These are phyloP conservation scores for Platysteira castanea DNA, from an alignment of 2,113 vertebrate genomes.

Conservation along the genomic window DNA sequence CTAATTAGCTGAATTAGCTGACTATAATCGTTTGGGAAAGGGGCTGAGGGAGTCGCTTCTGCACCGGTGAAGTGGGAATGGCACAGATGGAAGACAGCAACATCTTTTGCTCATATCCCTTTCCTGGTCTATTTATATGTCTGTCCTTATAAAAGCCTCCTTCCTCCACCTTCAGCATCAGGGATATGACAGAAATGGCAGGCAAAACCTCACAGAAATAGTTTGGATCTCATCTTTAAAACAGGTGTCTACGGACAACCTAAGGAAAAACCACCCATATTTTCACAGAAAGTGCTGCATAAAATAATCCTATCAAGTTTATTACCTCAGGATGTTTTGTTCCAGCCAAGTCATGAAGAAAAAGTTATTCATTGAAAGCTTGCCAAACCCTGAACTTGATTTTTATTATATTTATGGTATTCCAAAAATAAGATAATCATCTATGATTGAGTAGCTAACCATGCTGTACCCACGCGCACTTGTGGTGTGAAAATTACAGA, in stretches of 20 bases:
- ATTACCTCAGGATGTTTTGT: conserved; percentile 5
- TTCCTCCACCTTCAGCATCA: neutral
- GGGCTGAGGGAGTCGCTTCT: neutral
- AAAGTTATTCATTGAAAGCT: conserved; percentile 39
- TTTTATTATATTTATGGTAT: conserved; percentile 65
- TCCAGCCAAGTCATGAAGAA: conserved; percentile 19
- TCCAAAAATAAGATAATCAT: conserved; percentile 70
- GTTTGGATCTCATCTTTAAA: neutral
- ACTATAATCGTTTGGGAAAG: neutral
- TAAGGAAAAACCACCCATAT: neutral
- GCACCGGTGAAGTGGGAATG: neutral
- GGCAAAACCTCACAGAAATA: neutral
- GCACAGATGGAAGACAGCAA: neutral
- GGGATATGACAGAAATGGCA: neutral
- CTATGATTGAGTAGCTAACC: conserved; percentile 65
- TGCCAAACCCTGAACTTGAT: conserved; percentile 43
- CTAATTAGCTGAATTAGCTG: neutral
- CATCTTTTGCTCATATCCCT: neutral
- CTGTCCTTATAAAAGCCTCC: neutral
- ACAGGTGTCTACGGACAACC: neutral
- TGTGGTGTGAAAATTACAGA: conserved; percentile 72
- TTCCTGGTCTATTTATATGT: neutral
- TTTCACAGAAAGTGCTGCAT: neutral
- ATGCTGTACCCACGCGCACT: conserved; percentile 66
- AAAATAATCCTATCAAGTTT: neutral